Evolutionary conservation across 2,113 vertebrate species (phyloP).

Genomic region (Anoura caudifer): DNA sequence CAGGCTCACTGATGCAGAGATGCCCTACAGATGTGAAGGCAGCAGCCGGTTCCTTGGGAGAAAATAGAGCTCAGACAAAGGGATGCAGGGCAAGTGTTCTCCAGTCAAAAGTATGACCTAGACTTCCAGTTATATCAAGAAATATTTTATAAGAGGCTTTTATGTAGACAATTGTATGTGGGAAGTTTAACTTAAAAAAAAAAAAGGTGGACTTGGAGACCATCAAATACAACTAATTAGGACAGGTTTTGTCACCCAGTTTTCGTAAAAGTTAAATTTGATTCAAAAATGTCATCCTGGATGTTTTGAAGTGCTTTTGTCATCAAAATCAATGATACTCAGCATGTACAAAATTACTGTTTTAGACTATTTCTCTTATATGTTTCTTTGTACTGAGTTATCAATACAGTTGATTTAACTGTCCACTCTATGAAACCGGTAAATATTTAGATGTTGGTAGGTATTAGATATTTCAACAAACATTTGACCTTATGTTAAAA

Average conservation of each 20-base stretch:
- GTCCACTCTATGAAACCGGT: neutral
- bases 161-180: neutral
- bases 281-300: neutral
- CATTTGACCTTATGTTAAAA: neutral
- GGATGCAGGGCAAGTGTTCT: neutral
- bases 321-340: neutral
- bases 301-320: constrained; percentile 17
- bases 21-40: neutral
- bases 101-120: neutral
- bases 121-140: neutral
- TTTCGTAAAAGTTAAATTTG: constrained; percentile 39
- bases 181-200: neutral
- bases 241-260: neutral
- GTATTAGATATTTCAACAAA: neutral
- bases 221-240: neutral
- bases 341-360: neutral
- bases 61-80: neutral
- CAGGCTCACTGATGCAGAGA: neutral
- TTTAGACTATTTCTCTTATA: neutral
- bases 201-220: constrained; percentile 9
- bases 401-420: neutral
- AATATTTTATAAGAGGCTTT: constrained; percentile 14
- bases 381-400: neutral
- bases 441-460: neutral
- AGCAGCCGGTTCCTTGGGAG: neutral